phyloP scores from a whole-genome alignment of 1,140 invertebrate species.

The Steinernema feltiae region DNA sequence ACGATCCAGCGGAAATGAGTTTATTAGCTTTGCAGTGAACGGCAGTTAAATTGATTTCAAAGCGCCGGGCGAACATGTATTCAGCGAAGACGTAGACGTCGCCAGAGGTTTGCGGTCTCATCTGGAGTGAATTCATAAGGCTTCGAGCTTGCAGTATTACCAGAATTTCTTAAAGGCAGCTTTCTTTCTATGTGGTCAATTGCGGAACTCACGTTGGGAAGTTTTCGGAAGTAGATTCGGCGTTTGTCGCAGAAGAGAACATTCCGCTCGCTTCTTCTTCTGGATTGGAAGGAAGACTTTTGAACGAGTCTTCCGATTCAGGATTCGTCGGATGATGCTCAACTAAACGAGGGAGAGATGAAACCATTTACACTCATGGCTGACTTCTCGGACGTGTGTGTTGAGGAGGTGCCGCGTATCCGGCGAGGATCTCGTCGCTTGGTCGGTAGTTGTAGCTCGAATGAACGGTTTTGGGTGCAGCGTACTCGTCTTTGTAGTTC shows the following conservation, averaged over 20 bases:
- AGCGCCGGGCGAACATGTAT: no score
- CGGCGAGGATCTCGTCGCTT: slow-evolving; percentile 3
- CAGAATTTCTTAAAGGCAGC: neutral
- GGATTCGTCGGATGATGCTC: neutral
- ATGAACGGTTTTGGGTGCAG: neutral
- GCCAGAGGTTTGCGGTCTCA: neutral
- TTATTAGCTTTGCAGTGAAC: no score
- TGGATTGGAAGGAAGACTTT: neutral
- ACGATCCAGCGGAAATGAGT: no score
- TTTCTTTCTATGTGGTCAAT: neutral
- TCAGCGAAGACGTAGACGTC: neutral
- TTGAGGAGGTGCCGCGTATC: neutral
- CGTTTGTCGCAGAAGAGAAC: neutral
- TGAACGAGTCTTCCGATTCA: neutral
- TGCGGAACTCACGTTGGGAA: neutral
- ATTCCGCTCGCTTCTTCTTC: neutral
- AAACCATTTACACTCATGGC: neutral
- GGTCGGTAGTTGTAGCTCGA: neutral
- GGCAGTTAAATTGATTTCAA: no score
- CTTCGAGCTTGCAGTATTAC: neutral
- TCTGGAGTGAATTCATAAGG: neutral
- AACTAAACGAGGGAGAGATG: neutral
- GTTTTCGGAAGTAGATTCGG: neutral
- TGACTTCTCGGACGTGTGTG: slow-evolving; percentile 4
- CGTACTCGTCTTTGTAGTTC: neutral